Evolutionary conservation across 2,888 invertebrate species (phyloP), one percentile per base, ranked within the genome.

Genomic region (Muscina levida): DNA sequence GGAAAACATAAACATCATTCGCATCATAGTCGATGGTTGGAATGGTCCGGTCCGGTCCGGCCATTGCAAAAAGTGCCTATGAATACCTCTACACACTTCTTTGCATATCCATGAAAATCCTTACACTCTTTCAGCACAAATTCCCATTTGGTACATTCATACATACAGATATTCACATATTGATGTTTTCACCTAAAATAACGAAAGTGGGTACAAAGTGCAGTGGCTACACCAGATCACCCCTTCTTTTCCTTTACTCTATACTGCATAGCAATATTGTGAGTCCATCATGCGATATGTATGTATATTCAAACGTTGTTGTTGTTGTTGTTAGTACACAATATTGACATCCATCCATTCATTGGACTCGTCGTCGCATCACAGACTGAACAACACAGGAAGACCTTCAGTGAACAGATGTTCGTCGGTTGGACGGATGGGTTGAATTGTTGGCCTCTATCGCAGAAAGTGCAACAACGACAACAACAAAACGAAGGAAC

Each of bases 341-440:
- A n/a, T n/a, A 1, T 13, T 22, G 17, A 3, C 31, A 31, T 31
- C 31, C 31, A 22, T 19, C 22, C 51, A 51, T 2, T 22, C 19
- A 22, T 53, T 3, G 53, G 10, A 11, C 13, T 53, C 53, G 24
- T 44, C 2, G 44, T 44, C 13, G 19, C 48, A 19, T 24, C 24
- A 53, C 19, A 10, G 13, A 44, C 53, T 53, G 22, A 53, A 22
- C 53, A 24, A 53, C 53, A 53, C 53, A 53, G 53, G 53, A 53
- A 53, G 53, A 24, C 53, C 53, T 53, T 53, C 53, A 53, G 24
- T 53, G 24, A 53, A 53, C 53, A 53, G 53, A 53, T 53, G 53
- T 53, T 22, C 53, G 24, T 53, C 53, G 53, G 53, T 53, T 53
- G 53, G 53, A 22, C 53, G 53, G 53, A 22, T 53, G 53, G 53